phyloP scores from a whole-genome alignment of 2,888 invertebrate species.

The Ditula angustiorana region DNA sequence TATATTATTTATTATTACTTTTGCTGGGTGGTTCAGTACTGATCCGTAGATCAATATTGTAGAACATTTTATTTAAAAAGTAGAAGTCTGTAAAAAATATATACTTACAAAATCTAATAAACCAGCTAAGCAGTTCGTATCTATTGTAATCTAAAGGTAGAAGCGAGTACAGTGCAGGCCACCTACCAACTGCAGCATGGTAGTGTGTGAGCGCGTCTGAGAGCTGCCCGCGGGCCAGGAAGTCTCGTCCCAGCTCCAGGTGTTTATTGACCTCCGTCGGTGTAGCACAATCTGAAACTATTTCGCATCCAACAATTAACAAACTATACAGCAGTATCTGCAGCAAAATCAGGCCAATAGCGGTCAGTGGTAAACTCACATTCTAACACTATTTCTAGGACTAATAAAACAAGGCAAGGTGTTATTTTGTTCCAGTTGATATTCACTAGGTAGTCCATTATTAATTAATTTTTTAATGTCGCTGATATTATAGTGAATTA shows the following conservation, averaged over 20 bases:
- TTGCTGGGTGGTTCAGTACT: too few species aligned
- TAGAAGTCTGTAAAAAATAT: too few species aligned
- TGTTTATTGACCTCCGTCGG: conserved; percentile 95
- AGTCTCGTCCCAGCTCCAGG: conserved; percentile 96
- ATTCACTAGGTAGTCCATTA: conserved; percentile 83
- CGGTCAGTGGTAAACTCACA: conserved; percentile 75
- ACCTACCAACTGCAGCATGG: conserved; percentile 97
- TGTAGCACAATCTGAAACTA: conserved; percentile 89
- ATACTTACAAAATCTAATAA: too few species aligned
- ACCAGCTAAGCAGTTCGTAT: neutral
- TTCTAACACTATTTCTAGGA: conserved; percentile 89
- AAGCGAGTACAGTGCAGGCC: neutral
- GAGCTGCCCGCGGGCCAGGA: conserved; percentile 96
- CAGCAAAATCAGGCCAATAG: conserved; percentile 41
- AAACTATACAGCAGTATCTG: conserved; percentile 50
- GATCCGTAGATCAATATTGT: too few species aligned
- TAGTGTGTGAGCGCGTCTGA: conserved; percentile 98
- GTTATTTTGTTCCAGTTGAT: conserved; percentile 87
- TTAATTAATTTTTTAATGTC: conserved; percentile 64
- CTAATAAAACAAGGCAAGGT: conserved; percentile 88
- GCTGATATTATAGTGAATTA: conserved; percentile 62
- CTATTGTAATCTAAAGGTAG: neutral
- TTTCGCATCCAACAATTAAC: conserved; percentile 51
- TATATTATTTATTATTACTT: too few species aligned
- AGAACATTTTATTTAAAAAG: too few species aligned